These are phyloP conservation scores for Limnothrissa miodon DNA, from an alignment of 2,113 vertebrate genomes.

Conservation along the genomic window DNA sequence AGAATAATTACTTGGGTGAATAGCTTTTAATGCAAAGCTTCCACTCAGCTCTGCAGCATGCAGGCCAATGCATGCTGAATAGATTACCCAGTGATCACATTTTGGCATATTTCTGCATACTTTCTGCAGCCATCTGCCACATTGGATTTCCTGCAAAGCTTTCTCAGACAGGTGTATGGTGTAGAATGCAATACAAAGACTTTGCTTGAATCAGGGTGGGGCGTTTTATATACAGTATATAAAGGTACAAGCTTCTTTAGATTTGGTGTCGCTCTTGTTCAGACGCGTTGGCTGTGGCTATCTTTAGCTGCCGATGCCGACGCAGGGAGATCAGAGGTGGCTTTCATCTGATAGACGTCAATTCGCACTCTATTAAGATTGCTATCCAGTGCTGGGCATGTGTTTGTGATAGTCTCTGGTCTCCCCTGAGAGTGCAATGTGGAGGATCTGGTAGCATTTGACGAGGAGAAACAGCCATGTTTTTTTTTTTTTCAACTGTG, in stretches of 20 bases:
- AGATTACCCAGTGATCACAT: slow-evolving; percentile 21
- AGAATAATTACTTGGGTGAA: slow-evolving; percentile 25
- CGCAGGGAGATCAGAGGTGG: neutral
- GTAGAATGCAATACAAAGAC: neutral
- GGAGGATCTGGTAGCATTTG: neutral
- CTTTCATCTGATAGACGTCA: slow-evolving; percentile 16
- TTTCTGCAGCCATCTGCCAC: slow-evolving; percentile 7
- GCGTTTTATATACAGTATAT: neutral
- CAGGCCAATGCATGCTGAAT: slow-evolving; percentile 23
- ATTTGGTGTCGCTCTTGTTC: neutral
- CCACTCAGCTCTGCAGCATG: slow-evolving; percentile 6
- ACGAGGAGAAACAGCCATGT: neutral
- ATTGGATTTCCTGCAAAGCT: slow-evolving; percentile 2
- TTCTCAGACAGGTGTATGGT: neutral
- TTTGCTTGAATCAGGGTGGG: neutral
- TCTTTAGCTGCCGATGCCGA: neutral
- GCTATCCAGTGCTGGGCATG: neutral
- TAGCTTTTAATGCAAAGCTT: slow-evolving; percentile 7
- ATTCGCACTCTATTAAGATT: slow-evolving; percentile 16
- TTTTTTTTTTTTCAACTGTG: neutral
- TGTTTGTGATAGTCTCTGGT: slow-evolving; percentile 6
- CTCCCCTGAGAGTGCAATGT: neutral
- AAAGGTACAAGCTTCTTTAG: neutral
- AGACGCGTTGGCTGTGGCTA: neutral
- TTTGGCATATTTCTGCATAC: slow-evolving; percentile 14